Evolutionary conservation across 2,797 vertebrate species (phyloP).

Genomic region (Podarcis siculus): DNA sequence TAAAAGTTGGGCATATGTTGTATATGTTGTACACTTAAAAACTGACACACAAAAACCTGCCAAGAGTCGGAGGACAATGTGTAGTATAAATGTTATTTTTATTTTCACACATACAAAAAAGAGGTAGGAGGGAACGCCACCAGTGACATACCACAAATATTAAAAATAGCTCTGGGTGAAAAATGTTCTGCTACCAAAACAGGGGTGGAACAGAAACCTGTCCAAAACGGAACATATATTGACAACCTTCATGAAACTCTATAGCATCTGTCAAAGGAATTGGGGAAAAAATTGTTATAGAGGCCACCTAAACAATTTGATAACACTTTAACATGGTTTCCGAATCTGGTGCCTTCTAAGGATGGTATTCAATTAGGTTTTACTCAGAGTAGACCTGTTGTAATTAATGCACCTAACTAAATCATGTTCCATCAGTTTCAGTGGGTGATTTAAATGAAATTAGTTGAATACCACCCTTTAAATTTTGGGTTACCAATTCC

Average conservation of each 20-base stretch:
- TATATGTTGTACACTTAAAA: no score
- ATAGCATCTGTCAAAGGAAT: neutral
- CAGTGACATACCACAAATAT: neutral
- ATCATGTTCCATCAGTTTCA: no score
- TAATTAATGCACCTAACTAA: no score
- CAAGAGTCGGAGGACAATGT: neutral
- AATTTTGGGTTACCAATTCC: no score
- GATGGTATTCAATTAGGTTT: no score
- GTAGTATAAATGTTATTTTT: neutral
- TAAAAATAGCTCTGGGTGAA: neutral
- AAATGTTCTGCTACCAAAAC: neutral
- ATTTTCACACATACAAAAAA: neutral
- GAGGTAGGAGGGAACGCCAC: neutral
- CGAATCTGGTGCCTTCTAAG: no score
- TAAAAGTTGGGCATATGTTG: neutral
- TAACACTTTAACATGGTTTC: no score
- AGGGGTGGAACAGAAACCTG: no score
- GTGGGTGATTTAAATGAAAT: no score
- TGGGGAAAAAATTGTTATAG: neutral
- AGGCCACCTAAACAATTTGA: neutral
- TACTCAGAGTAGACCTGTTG: no score
- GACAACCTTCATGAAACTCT: neutral
- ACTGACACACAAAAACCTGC: neutral
- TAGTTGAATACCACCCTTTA: no score
- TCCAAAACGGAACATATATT: neutral